These are phyloP conservation scores for Harpalus rufipes DNA, from an alignment of 2,888 invertebrate genomes.

Conservation along the genomic window DNA sequence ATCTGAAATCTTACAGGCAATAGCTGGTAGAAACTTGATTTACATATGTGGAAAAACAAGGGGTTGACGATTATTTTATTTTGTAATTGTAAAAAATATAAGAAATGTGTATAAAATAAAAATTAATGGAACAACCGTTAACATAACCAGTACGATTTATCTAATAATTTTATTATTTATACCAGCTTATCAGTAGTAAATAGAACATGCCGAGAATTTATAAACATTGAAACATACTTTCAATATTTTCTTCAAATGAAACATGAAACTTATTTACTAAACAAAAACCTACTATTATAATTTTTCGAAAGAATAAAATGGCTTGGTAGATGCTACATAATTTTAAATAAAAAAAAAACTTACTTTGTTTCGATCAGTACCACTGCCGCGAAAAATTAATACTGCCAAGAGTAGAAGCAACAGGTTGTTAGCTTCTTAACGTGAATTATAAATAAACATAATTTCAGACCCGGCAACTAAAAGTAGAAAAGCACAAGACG, in stretches of 20 bases:
- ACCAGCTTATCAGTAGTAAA: conserved; percentile 48
- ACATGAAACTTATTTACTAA: conserved; percentile 8
- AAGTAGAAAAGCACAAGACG: conserved; percentile 64
- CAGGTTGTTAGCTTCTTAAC: conserved; percentile 70
- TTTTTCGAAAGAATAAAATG: conserved; percentile 29
- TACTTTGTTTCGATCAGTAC: conserved; percentile 40
- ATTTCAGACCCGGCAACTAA: conserved; percentile 51
- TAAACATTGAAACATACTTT: conserved; percentile 33
- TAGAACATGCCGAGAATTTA: conserved; percentile 46
- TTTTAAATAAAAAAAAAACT: conserved; percentile 53
- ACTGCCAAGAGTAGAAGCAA: conserved; percentile 70
- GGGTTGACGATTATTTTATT: conserved; percentile 68
- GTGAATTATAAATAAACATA: conserved; percentile 55
- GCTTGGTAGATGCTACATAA: conserved; percentile 54
- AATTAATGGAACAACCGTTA: conserved; percentile 37
- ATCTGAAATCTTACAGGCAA: conserved; percentile 67
- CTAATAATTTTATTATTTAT: conserved; percentile 52
- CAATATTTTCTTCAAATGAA: background rate
- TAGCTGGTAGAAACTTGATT: conserved; percentile 9
- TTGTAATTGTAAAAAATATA: too few relatives aligned
- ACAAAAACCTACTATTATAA: background rate
- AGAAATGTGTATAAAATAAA: background rate
- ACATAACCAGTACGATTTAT: conserved; percentile 40
- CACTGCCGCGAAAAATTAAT: conserved; percentile 48
- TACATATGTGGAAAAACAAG: conserved; percentile 2